A percentile compares a stretch with the other conserved stretches of the same genome.
Evolutionary conservation across 2,797 vertebrate genomes (phyloP).

Genomic region (Brotula barbata): DNA sequence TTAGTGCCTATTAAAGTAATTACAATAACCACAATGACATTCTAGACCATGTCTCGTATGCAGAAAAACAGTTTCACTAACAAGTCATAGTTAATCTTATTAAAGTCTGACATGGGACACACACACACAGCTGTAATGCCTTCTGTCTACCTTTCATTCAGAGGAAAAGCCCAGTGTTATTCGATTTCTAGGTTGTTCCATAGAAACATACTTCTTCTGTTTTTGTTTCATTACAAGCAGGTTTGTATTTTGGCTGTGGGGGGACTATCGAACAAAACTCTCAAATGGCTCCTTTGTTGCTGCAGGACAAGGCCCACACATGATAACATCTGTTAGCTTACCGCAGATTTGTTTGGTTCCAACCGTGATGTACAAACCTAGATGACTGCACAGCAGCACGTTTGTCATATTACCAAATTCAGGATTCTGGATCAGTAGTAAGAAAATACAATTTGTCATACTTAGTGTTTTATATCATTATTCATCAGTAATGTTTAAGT

Average conservation of each 20-base stretch:
- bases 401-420: slow-evolving; percentile 42
- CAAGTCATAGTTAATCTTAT: slow-evolving; percentile 18
- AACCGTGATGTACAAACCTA: slow-evolving; percentile 46
- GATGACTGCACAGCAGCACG: slow-evolving; percentile 10
- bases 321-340: slow-evolving; percentile 65
- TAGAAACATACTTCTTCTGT: slow-evolving; percentile 34
- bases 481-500: too few relatives aligned
- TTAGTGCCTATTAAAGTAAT: slow-evolving; percentile 40
- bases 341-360: slow-evolving; percentile 59
- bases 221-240: slow-evolving; percentile 54
- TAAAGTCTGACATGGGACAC: slow-evolving; percentile 22
- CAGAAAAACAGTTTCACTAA: background rate
- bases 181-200: slow-evolving; percentile 22
- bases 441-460: too few relatives aligned
- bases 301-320: slow-evolving; percentile 56
- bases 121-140: slow-evolving; percentile 25
- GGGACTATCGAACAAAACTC: slow-evolving; percentile 36
- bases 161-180: slow-evolving; percentile 31
- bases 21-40: slow-evolving; percentile 32
- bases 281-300: slow-evolving; percentile 57
- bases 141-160: slow-evolving; percentile 13
- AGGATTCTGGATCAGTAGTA: slow-evolving; percentile 35
- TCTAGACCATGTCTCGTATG: slow-evolving; percentile 2
- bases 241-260: slow-evolving; percentile 55
- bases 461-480: too few relatives aligned